A percentile compares a stretch with the other conserved stretches of the same genome.
Evolutionary conservation across 1,140 invertebrate genomes (phyloP).

Genomic region (Delia radicum): DNA sequence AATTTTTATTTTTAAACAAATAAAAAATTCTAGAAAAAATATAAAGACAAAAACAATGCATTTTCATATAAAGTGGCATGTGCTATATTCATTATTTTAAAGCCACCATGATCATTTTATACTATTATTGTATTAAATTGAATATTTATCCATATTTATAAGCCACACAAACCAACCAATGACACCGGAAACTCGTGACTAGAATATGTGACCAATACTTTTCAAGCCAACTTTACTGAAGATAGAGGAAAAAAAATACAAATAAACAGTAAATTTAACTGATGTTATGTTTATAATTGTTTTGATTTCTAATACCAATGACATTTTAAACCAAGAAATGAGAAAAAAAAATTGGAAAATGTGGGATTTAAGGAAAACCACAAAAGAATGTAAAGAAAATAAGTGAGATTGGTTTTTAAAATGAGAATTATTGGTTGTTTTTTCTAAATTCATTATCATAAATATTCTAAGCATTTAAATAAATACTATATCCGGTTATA

Average conservation of each 20-base stretch:
- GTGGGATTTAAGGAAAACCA: not conserved
- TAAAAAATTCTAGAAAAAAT: no score
- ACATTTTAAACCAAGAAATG: no score
- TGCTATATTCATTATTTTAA: no score
- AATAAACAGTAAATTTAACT: no score
- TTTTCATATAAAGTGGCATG: no score
- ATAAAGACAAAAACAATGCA: no score
- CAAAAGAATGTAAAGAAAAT: not conserved
- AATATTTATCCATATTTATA: slow-evolving; percentile 20
- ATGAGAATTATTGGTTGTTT: not conserved
- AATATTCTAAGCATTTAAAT: not conserved
- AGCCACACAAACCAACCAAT: slow-evolving; percentile 17
- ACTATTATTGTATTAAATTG: not conserved
- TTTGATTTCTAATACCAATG: no score
- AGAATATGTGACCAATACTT: not conserved
- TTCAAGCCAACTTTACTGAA: not conserved
- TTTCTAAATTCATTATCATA: not conserved
- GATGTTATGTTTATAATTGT: no score
- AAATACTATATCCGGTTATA: not conserved
- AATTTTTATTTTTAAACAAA: no score
- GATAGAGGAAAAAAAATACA: not conserved
- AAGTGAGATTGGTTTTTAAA: not conserved
- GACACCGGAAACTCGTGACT: slow-evolving; percentile 17
- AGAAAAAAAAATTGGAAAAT: no score
- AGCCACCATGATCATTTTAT: no score